These are phyloP conservation scores for Diachasmimorpha longicaudata DNA, from an alignment of 1,140 invertebrate species.

Conservation along the genomic window DNA sequence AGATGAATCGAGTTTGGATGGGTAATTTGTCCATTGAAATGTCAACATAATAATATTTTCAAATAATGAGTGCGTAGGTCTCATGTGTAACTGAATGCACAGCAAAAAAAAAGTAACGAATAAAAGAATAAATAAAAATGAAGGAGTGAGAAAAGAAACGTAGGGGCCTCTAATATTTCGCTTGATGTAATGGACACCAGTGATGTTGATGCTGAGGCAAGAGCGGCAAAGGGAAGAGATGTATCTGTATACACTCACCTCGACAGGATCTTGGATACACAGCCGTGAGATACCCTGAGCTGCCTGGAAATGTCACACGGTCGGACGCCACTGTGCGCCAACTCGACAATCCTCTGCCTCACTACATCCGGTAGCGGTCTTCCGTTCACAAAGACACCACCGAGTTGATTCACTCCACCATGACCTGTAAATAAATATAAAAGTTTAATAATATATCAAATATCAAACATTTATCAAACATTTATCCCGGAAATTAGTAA, in stretches of 20 bases:
- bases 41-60: no score
- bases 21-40: no score
- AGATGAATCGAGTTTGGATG: no score
- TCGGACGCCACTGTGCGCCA: slow-evolving; percentile 93
- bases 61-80: no score
- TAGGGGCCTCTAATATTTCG: slow-evolving; percentile 24
- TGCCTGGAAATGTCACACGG: slow-evolving; percentile 94
- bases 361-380: slow-evolving; percentile 93
- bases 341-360: slow-evolving; percentile 91
- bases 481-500: not conserved
- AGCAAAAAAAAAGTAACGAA: slow-evolving; percentile 22
- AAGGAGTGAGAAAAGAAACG: slow-evolving; percentile 29
- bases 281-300: slow-evolving; percentile 89
- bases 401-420: slow-evolving; percentile 94
- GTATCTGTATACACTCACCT: slow-evolving; percentile 69
- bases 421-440: slow-evolving; percentile 73
- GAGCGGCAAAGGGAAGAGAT: not conserved
- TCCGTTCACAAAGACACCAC: slow-evolving; percentile 96
- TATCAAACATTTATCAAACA: not conserved
- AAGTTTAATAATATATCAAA: slow-evolving; percentile 21
- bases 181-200: slow-evolving; percentile 31
- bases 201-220: not conserved
- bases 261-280: slow-evolving; percentile 93
- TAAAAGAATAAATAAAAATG: slow-evolving; percentile 24
- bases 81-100: not conserved